These are phyloP conservation scores for Xanthostigma xanthostigma DNA, from an alignment of 2,888 invertebrate species.

Conservation along the genomic window DNA sequence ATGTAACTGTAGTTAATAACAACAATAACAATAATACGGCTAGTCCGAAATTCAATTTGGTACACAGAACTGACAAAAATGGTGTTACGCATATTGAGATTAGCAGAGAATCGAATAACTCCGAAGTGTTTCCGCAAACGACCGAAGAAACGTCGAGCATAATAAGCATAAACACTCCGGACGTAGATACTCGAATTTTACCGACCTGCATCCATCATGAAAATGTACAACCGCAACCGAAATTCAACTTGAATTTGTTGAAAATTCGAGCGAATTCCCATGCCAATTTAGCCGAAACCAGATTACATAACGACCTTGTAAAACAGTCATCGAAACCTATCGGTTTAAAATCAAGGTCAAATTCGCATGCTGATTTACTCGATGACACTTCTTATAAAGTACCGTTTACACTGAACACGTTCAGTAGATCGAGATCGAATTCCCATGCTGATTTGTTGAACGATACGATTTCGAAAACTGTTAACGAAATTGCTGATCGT, in stretches of 20 bases:
- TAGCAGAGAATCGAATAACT: slow-evolving; percentile 18
- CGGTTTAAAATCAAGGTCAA: slow-evolving; percentile 1
- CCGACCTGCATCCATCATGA: no score
- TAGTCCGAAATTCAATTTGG: slow-evolving; percentile 26
- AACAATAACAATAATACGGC: background rate
- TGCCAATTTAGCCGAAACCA: slow-evolving; percentile 1
- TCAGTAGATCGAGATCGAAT: slow-evolving; percentile 1
- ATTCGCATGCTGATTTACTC: slow-evolving; percentile 3
- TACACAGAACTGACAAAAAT: slow-evolving; percentile 32
- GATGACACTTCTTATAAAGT: background rate
- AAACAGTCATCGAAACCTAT: no score
- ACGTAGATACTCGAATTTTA: slow-evolving; percentile 10
- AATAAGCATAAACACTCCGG: slow-evolving; percentile 28
- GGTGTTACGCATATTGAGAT: slow-evolving; percentile 36
- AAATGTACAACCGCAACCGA: no score
- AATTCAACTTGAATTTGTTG: background rate
- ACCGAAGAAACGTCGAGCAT: slow-evolving; percentile 19
- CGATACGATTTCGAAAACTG: background rate
- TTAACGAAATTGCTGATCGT: no score
- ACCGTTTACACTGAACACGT: background rate
- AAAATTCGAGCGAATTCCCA: slow-evolving; percentile 4
- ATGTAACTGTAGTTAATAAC: background rate
- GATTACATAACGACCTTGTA: background rate
- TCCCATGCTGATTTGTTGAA: background rate
- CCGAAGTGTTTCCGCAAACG: background rate